Evolutionary conservation across 2,888 invertebrate genomes (phyloP).

Genomic region (Tiphia femorata): DNA sequence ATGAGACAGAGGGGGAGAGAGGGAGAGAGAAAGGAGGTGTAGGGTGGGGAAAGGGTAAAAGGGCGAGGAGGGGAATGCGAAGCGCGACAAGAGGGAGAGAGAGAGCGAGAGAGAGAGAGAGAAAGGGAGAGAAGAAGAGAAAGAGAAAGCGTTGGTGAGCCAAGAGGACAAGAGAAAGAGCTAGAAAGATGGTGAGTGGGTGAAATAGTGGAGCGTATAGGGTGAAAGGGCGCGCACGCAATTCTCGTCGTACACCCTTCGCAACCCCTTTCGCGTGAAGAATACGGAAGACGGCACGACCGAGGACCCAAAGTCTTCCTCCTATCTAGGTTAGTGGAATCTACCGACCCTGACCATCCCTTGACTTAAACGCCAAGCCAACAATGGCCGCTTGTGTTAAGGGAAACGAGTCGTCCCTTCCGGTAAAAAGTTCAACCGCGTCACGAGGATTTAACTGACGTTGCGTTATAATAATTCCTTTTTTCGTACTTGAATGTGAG

Average conservation of each 20-base stretch:
- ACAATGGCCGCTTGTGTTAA: no score
- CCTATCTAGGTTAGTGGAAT: constrained; percentile 49
- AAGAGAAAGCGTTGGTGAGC: background rate
- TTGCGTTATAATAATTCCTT: background rate
- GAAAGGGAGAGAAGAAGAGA: background rate
- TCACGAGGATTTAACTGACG: background rate
- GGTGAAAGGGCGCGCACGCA: constrained; percentile 22
- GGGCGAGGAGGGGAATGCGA: background rate
- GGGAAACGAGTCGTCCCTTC: no score
- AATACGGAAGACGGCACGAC: constrained; percentile 15
- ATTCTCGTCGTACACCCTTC: constrained; percentile 15
- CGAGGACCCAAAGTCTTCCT: constrained; percentile 22
- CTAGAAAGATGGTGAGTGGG: no score
- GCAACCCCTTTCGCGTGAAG: constrained; percentile 9
- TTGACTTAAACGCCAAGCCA: no score
- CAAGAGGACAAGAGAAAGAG: background rate
- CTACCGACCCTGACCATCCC: constrained; percentile 22
- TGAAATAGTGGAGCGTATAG: no score
- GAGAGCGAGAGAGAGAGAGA: constrained; percentile 14
- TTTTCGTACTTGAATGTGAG: no score
- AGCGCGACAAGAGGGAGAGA: background rate
- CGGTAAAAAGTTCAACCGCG: no score
- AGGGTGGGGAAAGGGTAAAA: background rate
- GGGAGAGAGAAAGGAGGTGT: background rate
- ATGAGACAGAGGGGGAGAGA: background rate